phyloP scores from a whole-genome alignment of 2,888 invertebrate species.

The Agrenia bidenticulata region DNA sequence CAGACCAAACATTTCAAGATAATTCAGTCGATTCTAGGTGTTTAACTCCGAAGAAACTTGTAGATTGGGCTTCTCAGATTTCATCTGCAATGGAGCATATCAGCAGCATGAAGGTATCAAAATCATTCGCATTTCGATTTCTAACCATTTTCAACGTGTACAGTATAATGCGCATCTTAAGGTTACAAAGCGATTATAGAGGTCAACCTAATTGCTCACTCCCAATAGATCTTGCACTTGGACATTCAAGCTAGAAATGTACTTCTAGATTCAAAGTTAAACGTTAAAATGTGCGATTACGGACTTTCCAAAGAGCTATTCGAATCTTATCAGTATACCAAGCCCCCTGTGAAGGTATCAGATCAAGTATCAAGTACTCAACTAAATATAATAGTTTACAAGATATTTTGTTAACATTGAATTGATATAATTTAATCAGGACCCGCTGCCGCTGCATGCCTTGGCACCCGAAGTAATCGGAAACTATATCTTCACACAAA shows the following conservation, averaged over 20 bases:
- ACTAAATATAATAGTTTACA: too few species aligned
- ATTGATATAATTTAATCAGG: neutral
- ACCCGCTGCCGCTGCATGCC: neutral
- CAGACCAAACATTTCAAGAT: too few species aligned
- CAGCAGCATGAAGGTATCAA: neutral
- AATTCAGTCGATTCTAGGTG: too few species aligned
- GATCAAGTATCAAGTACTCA: too few species aligned
- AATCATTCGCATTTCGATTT: too few species aligned
- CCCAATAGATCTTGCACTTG: neutral
- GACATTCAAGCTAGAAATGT: constrained; percentile 3
- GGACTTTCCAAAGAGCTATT: neutral
- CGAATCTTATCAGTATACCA: neutral
- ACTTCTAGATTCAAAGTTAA: neutral
- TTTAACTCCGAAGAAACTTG: neutral
- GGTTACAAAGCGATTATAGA: too few species aligned
- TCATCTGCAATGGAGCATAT: neutral
- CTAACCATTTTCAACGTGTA: too few species aligned
- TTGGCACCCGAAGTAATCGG: neutral
- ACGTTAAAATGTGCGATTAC: neutral
- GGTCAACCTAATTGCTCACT: neutral
- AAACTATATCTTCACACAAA: neutral
- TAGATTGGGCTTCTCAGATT: neutral
- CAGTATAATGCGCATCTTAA: too few species aligned
- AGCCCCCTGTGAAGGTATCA: neutral
- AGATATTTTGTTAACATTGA: neutral